These are phyloP conservation scores for Drosophila atroscutellata DNA, from an alignment of 2,888 invertebrate genomes.

Conservation along the genomic window DNA sequence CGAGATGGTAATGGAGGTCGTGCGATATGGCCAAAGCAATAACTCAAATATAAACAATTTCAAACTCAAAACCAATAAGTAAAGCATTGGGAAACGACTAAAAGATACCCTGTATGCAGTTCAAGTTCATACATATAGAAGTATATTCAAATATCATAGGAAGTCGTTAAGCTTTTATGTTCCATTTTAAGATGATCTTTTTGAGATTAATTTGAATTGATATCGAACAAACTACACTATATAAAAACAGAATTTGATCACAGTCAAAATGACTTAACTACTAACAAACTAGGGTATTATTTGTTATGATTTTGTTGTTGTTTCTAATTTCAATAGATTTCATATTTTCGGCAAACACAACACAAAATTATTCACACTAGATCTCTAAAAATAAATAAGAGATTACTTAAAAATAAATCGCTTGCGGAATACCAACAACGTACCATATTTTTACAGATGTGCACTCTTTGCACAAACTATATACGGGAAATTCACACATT, in stretches of 20 bases:
- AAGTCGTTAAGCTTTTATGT: not conserved
- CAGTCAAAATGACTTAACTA: not conserved
- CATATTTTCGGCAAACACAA: conserved; percentile 1
- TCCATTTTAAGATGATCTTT: not conserved
- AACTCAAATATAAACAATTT: not conserved
- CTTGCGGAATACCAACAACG: conserved; percentile 33
- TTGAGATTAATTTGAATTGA: not conserved
- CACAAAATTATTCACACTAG: conserved; percentile 10
- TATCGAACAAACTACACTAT: not conserved
- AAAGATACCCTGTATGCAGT: not conserved
- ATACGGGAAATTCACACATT: conserved; percentile 52
- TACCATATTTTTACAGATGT: conserved; percentile 40
- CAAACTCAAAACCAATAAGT: not conserved
- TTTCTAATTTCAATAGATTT: conserved; percentile 5
- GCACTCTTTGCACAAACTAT: conserved; percentile 37
- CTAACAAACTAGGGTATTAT: not conserved
- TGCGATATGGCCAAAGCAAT: not conserved
- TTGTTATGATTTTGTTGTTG: not conserved
- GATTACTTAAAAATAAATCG: conserved; percentile 7
- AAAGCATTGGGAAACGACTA: not conserved
- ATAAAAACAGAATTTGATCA: not conserved
- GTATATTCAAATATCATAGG: not conserved
- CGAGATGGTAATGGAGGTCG: conserved; percentile 10
- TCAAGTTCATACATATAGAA: not conserved
- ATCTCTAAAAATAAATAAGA: conserved; percentile 24